Evolutionary conservation across 2,113 vertebrate species (phyloP), one percentile per base, ranked within the genome.

Genomic region (Origma solitaria): DNA sequence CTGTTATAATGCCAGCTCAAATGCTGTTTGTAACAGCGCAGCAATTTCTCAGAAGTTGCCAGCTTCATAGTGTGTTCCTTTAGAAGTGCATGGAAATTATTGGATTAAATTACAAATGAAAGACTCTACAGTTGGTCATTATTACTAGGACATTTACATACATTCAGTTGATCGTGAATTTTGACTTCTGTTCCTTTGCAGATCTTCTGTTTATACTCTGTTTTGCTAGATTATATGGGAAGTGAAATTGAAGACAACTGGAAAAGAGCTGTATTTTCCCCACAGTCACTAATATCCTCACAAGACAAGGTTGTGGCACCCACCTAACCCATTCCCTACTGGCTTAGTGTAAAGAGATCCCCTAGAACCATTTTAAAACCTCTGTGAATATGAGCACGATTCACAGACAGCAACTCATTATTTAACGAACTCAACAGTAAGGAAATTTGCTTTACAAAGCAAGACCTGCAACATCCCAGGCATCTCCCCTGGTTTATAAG

Each of bases 31-130:
- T 66, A 92, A 92, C 77, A 94, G 96, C 83, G 57, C 95, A 90
- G 96, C 96, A 96, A 97, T 96, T 96, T 75, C 88, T 94, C 96
- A 95, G 76, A 97, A 97, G 95, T 94, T 96, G 77, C 88, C 75
- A 95, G 96, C 92, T 86, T 95, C 95, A 53, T 78, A 87, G 94
- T 7, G 73, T 47, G 97, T 50, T 93, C 92, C 90, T 97, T 97
- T 56, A 94, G 95, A 97, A 97, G 96, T 88, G 70, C 91, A 96
- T 54, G 68, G 94, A 98, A 98, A 98, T 98, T 97, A 98, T 98
- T 96, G 97, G 95, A 97, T 98, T 97, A 97, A 97, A 94, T 97
- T 97, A 97, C 96, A 96, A 97, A 96, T 94, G 90, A 97, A 97
- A 96, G 96, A 71, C 96, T 90, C 96, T 49, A 85, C 94, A 80